These are phyloP conservation scores for Drosophila prostipennis DNA, from an alignment of 2,888 invertebrate genomes.

Conservation along the genomic window DNA sequence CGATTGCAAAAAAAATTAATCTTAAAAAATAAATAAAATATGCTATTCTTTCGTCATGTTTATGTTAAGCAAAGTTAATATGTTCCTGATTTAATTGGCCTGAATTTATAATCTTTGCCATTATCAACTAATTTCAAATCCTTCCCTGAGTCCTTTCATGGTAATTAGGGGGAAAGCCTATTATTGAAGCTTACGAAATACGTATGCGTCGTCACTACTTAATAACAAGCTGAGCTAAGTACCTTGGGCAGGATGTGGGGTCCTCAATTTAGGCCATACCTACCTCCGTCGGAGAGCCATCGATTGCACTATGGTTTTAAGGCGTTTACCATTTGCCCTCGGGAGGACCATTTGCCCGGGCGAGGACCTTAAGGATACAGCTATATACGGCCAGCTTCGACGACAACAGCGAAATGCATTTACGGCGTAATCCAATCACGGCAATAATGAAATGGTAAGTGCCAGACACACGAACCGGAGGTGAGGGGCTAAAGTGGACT, in stretches of 20 bases:
- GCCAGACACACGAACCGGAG: conserved; percentile 42
- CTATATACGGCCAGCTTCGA: conserved; percentile 14
- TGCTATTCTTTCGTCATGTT: too few relatives aligned
- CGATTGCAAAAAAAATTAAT: too few relatives aligned
- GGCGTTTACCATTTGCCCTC: conserved; percentile 23
- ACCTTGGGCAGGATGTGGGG: background rate
- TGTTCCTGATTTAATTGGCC: too few relatives aligned
- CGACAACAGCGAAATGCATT: conserved; percentile 60
- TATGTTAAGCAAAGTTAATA: too few relatives aligned
- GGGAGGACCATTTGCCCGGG: background rate
- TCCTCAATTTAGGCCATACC: background rate
- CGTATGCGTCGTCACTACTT: background rate
- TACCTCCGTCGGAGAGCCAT: background rate
- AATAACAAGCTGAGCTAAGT: conserved; percentile 4
- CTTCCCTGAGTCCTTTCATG: background rate
- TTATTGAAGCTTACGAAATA: background rate
- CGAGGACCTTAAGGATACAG: conserved; percentile 16
- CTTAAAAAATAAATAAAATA: too few relatives aligned
- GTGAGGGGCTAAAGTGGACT: conserved; percentile 5
- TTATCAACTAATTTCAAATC: background rate
- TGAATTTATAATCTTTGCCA: background rate
- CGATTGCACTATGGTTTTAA: conserved; percentile 5
- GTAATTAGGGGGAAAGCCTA: background rate
- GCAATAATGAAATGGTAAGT: conserved; percentile 67
- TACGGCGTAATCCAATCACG: conserved; percentile 71